These are phyloP conservation scores for Drosophila putrida DNA, from an alignment of 2,888 invertebrate species.

Conservation along the genomic window DNA sequence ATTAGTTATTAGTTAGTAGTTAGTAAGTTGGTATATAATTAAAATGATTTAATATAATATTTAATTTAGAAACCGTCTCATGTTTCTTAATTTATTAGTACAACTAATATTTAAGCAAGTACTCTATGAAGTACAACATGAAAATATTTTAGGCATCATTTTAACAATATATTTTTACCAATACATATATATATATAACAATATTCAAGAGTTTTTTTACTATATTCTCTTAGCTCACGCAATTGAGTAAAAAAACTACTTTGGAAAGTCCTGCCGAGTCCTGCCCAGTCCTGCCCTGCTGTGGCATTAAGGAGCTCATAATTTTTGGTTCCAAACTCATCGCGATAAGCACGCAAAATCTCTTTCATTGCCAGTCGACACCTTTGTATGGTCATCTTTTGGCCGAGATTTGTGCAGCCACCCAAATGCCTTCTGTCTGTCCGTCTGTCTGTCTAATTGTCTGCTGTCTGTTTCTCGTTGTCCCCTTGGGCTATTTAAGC, in stretches of 20 bases:
- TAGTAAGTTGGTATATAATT: too few species aligned
- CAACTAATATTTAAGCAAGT: too few species aligned
- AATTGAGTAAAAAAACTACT: not conserved
- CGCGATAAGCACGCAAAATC: slow-evolving; percentile 79
- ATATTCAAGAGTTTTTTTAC: not conserved
- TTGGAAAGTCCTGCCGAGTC: not conserved
- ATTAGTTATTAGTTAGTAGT: too few species aligned
- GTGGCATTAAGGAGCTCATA: slow-evolving; percentile 62
- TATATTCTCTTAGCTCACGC: slow-evolving; percentile 1
- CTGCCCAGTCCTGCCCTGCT: too few species aligned
- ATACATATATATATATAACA: too few species aligned
- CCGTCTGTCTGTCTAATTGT: slow-evolving; percentile 12
- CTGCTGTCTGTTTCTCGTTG: slow-evolving; percentile 34
- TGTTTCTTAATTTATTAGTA: too few species aligned
- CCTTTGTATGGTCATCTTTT: slow-evolving; percentile 38
- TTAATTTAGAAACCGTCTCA: too few species aligned
- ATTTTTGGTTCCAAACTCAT: slow-evolving; percentile 52
- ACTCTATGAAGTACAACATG: too few species aligned
- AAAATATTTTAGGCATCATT: too few species aligned
- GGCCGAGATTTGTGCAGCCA: slow-evolving; percentile 69
- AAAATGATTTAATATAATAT: too few species aligned
- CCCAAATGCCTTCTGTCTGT: slow-evolving; percentile 49
- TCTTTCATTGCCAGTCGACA: slow-evolving; percentile 37
- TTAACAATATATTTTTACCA: too few species aligned
- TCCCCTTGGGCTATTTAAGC: slow-evolving; percentile 81